phyloP scores from a whole-genome alignment of 2,797 vertebrate species.

The Parambassis ranga region DNA sequence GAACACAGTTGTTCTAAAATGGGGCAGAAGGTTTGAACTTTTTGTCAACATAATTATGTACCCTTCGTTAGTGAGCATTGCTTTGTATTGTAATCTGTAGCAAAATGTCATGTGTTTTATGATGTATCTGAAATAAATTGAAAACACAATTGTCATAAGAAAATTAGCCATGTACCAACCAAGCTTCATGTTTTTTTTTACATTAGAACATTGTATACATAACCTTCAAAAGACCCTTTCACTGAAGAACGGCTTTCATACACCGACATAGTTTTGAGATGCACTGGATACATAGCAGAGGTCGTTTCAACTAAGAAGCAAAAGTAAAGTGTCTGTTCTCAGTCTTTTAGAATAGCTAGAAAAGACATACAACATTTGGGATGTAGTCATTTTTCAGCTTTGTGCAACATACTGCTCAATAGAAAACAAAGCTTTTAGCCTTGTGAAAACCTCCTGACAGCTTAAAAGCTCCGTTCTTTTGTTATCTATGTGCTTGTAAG shows the following conservation, averaged over 20 bases:
- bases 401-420: conserved; percentile 36
- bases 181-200: too few species aligned
- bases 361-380: conserved; percentile 14
- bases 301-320: conserved; percentile 8
- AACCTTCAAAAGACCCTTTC: neutral
- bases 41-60: too few species aligned
- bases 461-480: conserved; percentile 65
- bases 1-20: neutral
- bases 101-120: neutral
- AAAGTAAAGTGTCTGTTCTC: conserved; percentile 34
- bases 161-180: neutral
- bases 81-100: too few species aligned
- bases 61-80: too few species aligned
- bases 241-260: neutral
- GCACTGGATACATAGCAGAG: neutral
- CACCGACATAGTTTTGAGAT: neutral
- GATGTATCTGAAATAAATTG: neutral
- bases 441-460: conserved; percentile 52
- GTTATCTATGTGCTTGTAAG: conserved; percentile 51
- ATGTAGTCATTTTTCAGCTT: conserved; percentile 37
- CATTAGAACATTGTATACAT: too few species aligned
- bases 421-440: conserved; percentile 48
- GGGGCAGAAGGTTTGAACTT: conserved; percentile 1
- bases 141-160: neutral
- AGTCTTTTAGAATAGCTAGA: conserved; percentile 24